Evolutionary conservation across 2,797 vertebrate species (phyloP), one percentile per base, ranked within the genome.

Genomic region (Paguma larvata): DNA sequence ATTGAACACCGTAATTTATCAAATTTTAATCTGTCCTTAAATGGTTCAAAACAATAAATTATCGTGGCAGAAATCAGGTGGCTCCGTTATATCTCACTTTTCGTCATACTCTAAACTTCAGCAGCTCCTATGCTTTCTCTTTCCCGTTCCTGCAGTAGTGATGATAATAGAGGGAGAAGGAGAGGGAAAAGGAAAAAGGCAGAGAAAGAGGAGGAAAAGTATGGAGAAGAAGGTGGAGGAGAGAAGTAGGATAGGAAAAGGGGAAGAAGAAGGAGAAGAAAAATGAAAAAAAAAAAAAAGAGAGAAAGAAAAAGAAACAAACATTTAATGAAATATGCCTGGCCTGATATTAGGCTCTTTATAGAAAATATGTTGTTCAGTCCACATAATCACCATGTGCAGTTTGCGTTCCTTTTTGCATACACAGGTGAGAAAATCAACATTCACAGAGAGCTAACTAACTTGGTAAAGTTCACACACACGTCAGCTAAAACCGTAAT

Each of bases 11-110:
- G 21, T 77, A 30, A 78, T 67, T 83, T 30, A 23, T 46, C 25
- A 67, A 18, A 21, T 78, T 73, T 56, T 91, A 78, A 67, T 41
- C 2, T 30, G 2, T 13, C 46, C 2, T 14, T 11, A 77, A n/a
- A 78, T 83, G 77, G 75, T 91, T 82, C 30, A 85, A 51, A 89
- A 89, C 38, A 95, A 83, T 77, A 46, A 63, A 48, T 41, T 19
- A 59, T 48, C 46, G 3, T 68, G 67, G 14, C 32, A n/a, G 6
- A 90, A 65, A 56, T 2, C n/a, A 85, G 5, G 3, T 14, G 7
- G 3, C 14, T 88, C 48, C 16, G 23, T 56, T 32, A 73, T 0
- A 41, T 62, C 23, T 59, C 46, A 59, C 23, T 68, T 88, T 83
- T 92, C 6, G 30, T 18, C 2, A 34, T n/a, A 91, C 21, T 46